phyloP scores from a whole-genome alignment of 2,113 vertebrate species.

The Menura novaehollandiae region DNA sequence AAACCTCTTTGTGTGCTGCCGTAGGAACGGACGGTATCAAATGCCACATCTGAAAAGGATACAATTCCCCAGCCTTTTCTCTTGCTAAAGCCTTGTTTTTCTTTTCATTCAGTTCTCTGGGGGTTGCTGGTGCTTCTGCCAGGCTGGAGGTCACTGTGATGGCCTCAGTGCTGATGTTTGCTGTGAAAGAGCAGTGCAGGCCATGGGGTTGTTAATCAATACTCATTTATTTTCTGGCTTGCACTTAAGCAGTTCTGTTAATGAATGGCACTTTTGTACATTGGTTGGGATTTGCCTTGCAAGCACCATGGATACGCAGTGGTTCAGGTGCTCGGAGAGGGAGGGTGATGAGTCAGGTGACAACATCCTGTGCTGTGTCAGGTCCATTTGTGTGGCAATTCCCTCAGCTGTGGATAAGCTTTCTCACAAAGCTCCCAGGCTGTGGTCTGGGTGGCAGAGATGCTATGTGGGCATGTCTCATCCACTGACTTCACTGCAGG shows the following conservation, averaged over 20 bases:
- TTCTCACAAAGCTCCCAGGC: neutral
- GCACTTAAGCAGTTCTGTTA: neutral
- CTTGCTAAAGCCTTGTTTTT: neutral
- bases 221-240: neutral
- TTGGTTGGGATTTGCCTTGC: neutral
- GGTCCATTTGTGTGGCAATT: neutral
- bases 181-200: neutral
- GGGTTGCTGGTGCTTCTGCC: neutral
- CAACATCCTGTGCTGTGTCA: neutral
- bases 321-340: neutral
- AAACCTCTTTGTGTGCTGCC: neutral
- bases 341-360: neutral
- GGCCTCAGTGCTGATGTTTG: neutral
- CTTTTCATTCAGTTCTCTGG: neutral
- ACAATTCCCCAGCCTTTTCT: neutral
- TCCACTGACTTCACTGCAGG: neutral
- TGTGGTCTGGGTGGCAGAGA: neutral
- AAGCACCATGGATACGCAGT: neutral
- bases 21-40: accelerated
- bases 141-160: neutral
- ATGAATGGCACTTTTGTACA: neutral
- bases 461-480: neutral
- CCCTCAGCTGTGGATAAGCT: neutral
- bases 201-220: neutral
- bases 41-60: neutral